Evolutionary conservation across 1,140 invertebrate species (phyloP).

Genomic region (Leptopilina clavipes): DNA sequence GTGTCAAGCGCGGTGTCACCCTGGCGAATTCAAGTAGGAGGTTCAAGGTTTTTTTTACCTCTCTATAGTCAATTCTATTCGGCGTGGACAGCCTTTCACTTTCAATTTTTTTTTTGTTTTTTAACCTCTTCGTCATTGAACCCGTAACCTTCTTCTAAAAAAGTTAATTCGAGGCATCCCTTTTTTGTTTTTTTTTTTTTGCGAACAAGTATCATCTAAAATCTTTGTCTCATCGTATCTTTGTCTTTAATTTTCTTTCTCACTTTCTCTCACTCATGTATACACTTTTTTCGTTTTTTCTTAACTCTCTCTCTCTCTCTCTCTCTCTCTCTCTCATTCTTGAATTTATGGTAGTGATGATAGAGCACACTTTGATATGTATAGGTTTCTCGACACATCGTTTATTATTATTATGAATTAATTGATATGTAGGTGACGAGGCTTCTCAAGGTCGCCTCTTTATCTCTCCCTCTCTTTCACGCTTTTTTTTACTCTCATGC

Average conservation of each 20-base stretch:
- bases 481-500: background rate
- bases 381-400: conserved; percentile 64
- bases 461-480: conserved; percentile 25
- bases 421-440: conserved; percentile 70
- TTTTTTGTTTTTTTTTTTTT: conserved; percentile 22
- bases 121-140: conserved; percentile 38
- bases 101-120: conserved; percentile 38
- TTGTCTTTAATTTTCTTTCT: conserved; percentile 35
- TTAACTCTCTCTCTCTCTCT: conserved; percentile 21
- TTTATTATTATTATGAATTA: conserved; percentile 61
- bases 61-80: conserved; percentile 53
- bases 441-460: conserved; percentile 39
- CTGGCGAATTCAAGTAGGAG: conserved; percentile 3
- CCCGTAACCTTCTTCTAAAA: conserved; percentile 25
- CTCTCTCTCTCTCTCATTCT: conserved; percentile 26
- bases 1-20: conserved; percentile 19
- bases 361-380: conserved; percentile 71
- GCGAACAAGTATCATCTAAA: background rate
- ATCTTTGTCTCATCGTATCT: background rate
- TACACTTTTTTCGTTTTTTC: background rate
- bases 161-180: conserved; percentile 5
- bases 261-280: conserved; percentile 1
- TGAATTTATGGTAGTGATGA: conserved; percentile 47
- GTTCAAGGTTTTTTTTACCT: conserved; percentile 43
- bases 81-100: conserved; percentile 50